Conservation (phyloP, 2,888 invertebrate genomes). For the Acrocera orbiculus region DNA sequence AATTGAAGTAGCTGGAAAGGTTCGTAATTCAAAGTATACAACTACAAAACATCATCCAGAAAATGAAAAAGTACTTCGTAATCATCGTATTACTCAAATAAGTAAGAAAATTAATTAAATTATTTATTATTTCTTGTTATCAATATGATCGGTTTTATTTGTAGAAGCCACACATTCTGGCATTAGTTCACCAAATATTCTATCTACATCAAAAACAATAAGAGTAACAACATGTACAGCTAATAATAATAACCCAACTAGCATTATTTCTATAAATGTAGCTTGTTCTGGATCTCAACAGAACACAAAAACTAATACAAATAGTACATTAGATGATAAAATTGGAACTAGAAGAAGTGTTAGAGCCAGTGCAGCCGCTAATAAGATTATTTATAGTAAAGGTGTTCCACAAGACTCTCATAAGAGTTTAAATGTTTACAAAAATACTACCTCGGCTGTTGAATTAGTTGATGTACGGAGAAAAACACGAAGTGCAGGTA, state of each 20-base stretch:
- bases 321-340: constrained; percentile 25
- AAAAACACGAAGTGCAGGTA: constrained; percentile 56
- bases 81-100: constrained; percentile 8
- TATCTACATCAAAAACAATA: constrained; percentile 1
- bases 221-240: constrained; percentile 12
- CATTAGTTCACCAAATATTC: constrained; percentile 13
- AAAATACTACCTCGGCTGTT: constrained; percentile 15
- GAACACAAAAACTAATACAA: constrained; percentile 7
- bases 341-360: constrained; percentile 40
- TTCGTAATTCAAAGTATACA: constrained; percentile 32
- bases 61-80: constrained; percentile 9
- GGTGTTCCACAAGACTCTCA: constrained; percentile 14
- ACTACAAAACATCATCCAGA: neutral
- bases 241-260: constrained; percentile 6
- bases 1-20: constrained; percentile 48
- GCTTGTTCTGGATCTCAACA: constrained; percentile 14
- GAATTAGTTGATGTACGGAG: constrained; percentile 27
- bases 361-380: constrained; percentile 28
- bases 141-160: neutral
- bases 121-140: neutral
- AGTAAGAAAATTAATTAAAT: neutral
- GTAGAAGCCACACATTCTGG: neutral
- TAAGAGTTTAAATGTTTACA: constrained; percentile 20
- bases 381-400: constrained; percentile 29
- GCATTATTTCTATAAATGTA: constrained; percentile 2